Evolutionary conservation across 2,888 invertebrate species (phyloP), one percentile per base, ranked within the genome.

Genomic region (Drosophila tanythrix): DNA sequence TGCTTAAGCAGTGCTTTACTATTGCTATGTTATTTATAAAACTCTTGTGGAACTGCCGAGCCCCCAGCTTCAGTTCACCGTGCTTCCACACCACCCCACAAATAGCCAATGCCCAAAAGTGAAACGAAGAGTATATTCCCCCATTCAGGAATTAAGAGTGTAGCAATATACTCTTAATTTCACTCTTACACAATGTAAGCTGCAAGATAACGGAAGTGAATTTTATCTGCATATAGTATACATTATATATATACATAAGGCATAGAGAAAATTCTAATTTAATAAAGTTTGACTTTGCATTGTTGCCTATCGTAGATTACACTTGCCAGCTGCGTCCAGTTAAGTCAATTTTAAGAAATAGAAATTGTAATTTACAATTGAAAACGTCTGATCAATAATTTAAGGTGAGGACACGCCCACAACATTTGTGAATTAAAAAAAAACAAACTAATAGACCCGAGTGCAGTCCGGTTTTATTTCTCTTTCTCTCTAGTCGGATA

Each of bases 1-100:
- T 70, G 68, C 72, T 75, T 67, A 71, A 86, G 69, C 74, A 84
- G 78, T 86, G 81, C 73, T 75, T 82, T 72, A 8, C 25, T 46
- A 15, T 25, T 25, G 25, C 71, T 70, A 59, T 72, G 78, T 84
- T 84, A 84, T 84, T 84, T 84, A 87, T 84, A 84, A 81, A 76
- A 46, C 15, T 15, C 81, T 77, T 62, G 55, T 83, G 69, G 65
- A 87, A 74, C 68, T 74, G 70, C 48, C 80, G 29, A 65, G 67
- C 56, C 51, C 69, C 70, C 81, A 46, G 25, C 15, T 46, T 46
- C 25, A 25, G 8, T 75, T 81, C 66, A 70, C 57, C 70, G 48
- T 59, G 55, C 46, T 59, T 68, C 40, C 67, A 65, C 57, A 56
- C 62, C 33, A 50, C 21, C 51, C 29, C 50, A 35, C 36, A 38